A percentile compares a stretch with the other conserved stretches of the same genome.
Conservation (phyloP, 2,797 vertebrate species). For the Podargus strigoides region DNA sequence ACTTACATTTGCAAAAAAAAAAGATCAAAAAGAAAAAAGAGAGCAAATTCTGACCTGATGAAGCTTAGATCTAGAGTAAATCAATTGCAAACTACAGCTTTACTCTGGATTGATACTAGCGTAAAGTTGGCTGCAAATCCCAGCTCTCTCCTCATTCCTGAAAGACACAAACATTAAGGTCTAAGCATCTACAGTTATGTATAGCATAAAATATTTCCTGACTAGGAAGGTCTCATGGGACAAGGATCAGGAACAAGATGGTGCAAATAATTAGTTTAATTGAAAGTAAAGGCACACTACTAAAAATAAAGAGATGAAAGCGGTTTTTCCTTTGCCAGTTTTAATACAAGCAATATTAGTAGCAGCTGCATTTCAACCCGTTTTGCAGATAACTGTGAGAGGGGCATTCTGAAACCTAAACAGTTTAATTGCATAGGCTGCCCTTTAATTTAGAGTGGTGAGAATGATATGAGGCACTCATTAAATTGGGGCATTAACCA, state of each 20-base stretch:
- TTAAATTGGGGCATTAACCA: constrained; percentile 69
- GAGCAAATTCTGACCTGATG: neutral
- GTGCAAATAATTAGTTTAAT: constrained; percentile 52
- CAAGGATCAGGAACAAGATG: constrained; percentile 4
- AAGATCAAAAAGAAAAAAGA: neutral
- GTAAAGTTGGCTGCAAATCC: neutral
- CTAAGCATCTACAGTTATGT: neutral
- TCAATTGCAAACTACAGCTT: neutral
- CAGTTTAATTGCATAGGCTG: constrained; percentile 55
- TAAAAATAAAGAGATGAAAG: constrained; percentile 38
- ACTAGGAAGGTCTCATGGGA: constrained; percentile 18
- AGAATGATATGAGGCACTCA: constrained; percentile 63
- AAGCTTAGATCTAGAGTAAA: neutral
- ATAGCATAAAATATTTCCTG: constrained; percentile 37
- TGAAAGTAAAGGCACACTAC: constrained; percentile 2
- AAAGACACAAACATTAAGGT: neutral
- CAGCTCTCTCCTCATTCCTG: neutral
- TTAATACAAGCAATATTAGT: neutral
- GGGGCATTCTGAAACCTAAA: constrained; percentile 39
- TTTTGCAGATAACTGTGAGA: constrained; percentile 17
- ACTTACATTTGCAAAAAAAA: neutral
- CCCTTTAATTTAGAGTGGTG: constrained; percentile 71
- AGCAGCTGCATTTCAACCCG: constrained; percentile 19
- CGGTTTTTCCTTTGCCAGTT: neutral
- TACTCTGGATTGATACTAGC: neutral